A percentile compares a stretch with the other conserved stretches of the same genome.
These are phyloP conservation scores for Azorinus chamasolen DNA, from an alignment of 2,888 invertebrate genomes.

Conservation along the genomic window DNA sequence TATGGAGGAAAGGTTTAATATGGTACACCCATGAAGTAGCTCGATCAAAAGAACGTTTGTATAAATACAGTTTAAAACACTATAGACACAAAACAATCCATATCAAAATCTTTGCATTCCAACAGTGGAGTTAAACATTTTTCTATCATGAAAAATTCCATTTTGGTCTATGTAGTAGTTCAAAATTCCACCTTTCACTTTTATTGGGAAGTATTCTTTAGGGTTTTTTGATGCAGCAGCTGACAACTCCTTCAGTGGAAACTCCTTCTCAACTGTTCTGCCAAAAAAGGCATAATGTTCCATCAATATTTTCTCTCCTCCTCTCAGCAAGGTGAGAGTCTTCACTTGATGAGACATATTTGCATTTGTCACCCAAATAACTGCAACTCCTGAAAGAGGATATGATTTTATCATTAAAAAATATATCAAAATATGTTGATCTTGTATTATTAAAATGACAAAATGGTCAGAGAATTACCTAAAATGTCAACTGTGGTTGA, in stretches of 20 bases:
- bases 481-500: too few species aligned
- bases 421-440: too few species aligned
- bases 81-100: too few species aligned
- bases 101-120: constrained; percentile 23
- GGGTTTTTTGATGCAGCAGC: neutral
- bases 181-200: constrained; percentile 26
- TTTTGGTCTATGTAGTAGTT: constrained; percentile 21
- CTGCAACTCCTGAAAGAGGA: constrained; percentile 39
- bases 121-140: constrained; percentile 40
- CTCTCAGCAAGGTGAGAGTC: constrained; percentile 41
- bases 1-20: too few species aligned
- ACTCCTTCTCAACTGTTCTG: constrained; percentile 6
- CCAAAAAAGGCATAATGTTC: constrained; percentile 44
- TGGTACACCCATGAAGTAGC: too few species aligned
- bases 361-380: neutral
- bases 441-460: too few species aligned
- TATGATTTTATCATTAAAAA: too few species aligned
- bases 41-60: too few species aligned
- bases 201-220: constrained; percentile 14
- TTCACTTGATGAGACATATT: constrained; percentile 31
- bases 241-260: constrained; percentile 37
- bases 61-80: too few species aligned
- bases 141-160: constrained; percentile 27
- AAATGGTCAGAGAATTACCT: too few species aligned
- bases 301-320: constrained; percentile 30